A percentile compares a stretch with the other conserved stretches of the same genome.
phyloP scores from a whole-genome alignment of 2,888 invertebrate species.

The Mongoloraphidia duomilia region DNA sequence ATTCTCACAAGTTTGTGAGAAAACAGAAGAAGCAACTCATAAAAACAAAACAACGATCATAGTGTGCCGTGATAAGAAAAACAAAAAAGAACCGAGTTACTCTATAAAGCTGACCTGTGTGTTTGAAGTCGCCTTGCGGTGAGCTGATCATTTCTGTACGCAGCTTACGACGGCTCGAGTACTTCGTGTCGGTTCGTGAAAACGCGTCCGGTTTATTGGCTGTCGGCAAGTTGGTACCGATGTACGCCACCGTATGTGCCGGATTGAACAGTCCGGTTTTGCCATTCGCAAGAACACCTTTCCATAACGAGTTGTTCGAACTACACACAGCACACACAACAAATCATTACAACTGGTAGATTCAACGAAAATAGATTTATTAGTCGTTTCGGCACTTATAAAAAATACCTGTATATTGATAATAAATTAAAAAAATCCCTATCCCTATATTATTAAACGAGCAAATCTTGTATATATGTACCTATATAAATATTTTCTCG shows the following conservation, averaged over 20 bases:
- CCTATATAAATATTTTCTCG: too few relatives aligned
- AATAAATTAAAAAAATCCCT: too few relatives aligned
- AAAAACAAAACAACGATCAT: too few relatives aligned
- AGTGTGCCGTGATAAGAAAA: too few relatives aligned
- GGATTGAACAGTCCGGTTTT: constrained; percentile 92
- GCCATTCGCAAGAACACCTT: constrained; percentile 76
- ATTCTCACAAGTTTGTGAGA: too few relatives aligned
- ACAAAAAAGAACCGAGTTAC: too few relatives aligned
- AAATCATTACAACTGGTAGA: not conserved
- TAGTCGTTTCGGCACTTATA: too few relatives aligned
- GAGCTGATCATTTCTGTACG: constrained; percentile 90
- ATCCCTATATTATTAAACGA: too few relatives aligned
- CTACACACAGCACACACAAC: constrained; percentile 20
- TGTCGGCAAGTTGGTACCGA: constrained; percentile 59
- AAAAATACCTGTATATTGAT: too few relatives aligned
- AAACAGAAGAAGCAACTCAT: too few relatives aligned
- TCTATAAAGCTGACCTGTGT: constrained; percentile 45
- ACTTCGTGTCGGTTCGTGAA: constrained; percentile 42
- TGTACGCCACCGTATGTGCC: constrained; percentile 71
- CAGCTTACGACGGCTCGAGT: constrained; percentile 45
- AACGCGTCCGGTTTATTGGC: constrained; percentile 35
- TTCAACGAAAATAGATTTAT: too few relatives aligned
- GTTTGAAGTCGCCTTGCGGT: constrained; percentile 93
- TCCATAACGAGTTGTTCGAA: constrained; percentile 64
- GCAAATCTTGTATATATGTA: too few relatives aligned